A percentile compares a stretch with the other conserved stretches of the same genome.
These are phyloP conservation scores for Papilio polytes DNA, from an alignment of 1,140 invertebrate species.

Conservation along the genomic window DNA sequence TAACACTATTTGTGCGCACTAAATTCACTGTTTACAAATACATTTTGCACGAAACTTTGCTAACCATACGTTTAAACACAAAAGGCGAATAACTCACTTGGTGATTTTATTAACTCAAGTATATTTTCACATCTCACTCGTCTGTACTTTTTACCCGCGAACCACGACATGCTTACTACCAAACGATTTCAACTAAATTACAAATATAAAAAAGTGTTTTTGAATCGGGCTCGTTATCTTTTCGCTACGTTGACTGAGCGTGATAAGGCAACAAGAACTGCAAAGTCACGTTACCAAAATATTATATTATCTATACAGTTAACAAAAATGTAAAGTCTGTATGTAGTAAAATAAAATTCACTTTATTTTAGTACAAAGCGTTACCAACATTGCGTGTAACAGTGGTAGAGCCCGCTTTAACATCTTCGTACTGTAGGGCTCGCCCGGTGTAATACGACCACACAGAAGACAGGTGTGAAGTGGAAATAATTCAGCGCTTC, in stretches of 20 bases:
- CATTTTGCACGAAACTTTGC: background rate
- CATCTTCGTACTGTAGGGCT: too few relatives aligned
- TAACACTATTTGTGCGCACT: background rate
- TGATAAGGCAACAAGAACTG: slow-evolving; percentile 49
- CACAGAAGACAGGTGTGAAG: too few relatives aligned
- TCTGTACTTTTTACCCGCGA: slow-evolving; percentile 62
- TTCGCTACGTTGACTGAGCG: slow-evolving; percentile 43
- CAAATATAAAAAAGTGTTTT: slow-evolving; percentile 16
- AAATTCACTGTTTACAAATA: background rate
- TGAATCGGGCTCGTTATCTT: slow-evolving; percentile 36
- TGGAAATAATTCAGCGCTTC: too few relatives aligned
- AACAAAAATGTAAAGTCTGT: too few relatives aligned
- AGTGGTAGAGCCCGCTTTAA: too few relatives aligned
- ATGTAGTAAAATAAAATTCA: too few relatives aligned
- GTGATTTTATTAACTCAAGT: slow-evolving; percentile 54
- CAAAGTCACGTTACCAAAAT: slow-evolving; percentile 44
- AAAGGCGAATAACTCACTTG: slow-evolving; percentile 59
- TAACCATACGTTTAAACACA: background rate
- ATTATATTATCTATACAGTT: background rate
- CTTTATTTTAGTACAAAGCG: too few relatives aligned
- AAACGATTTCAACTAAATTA: slow-evolving; percentile 26
- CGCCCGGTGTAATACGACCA: too few relatives aligned
- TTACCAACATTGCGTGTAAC: too few relatives aligned
- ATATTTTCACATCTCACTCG: slow-evolving; percentile 61
- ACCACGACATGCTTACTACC: slow-evolving; percentile 56